Evolutionary conservation across 2,113 vertebrate species (phyloP).

Genomic region (Ascaphus truei): DNA sequence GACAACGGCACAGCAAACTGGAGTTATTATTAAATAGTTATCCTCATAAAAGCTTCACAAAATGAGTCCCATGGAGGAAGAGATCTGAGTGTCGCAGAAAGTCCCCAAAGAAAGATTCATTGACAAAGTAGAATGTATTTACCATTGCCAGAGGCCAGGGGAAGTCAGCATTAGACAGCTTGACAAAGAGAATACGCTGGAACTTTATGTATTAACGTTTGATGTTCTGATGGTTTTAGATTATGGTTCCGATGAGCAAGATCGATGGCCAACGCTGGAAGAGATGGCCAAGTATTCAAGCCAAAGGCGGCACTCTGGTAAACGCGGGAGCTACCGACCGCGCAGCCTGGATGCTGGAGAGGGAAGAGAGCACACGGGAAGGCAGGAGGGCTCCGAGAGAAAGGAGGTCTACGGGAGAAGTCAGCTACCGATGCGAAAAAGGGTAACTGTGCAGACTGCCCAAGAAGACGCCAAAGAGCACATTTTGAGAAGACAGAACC

Average conservation of each 20-base stretch:
- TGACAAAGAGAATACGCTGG: no score
- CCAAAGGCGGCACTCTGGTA: neutral
- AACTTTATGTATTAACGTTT: no score
- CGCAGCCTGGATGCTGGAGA: no score
- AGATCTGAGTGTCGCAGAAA: no score
- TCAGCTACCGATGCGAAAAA: neutral
- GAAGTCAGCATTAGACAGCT: no score
- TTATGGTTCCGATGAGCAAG: slow-evolving; percentile 21
- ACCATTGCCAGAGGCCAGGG: no score
- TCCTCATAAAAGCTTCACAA: no score
- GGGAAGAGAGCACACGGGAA: neutral
- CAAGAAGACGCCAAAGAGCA: neutral
- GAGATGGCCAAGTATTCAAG: neutral
- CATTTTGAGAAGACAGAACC: neutral
- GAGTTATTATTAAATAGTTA: no score
- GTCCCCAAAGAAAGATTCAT: no score
- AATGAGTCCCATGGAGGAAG: no score
- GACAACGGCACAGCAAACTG: no score
- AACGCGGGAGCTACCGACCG: neutral
- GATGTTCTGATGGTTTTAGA: neutral
- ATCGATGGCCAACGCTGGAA: slow-evolving; percentile 16
- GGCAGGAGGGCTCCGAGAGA: neutral
- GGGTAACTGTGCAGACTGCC: neutral
- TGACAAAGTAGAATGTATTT: no score
- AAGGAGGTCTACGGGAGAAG: neutral